Base-by-base conservation (phyloP, 2,113 vertebrate genomes). In the Ascaphus truei region DNA sequence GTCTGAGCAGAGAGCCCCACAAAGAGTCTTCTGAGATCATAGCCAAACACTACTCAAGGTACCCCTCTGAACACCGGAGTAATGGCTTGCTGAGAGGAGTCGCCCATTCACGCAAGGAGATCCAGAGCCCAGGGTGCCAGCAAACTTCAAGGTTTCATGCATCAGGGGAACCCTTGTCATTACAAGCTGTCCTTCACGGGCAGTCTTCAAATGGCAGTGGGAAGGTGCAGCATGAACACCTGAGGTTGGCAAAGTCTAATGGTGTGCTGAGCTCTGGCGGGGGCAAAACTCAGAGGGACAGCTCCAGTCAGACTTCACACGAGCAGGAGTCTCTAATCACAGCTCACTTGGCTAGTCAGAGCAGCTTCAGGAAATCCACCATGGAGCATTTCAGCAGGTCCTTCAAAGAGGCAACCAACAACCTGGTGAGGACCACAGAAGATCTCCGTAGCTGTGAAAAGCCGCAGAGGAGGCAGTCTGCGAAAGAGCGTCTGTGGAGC, bases 391-490 rank as follows among this genome's bases (percentile, higher is more conserved):
- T 95, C 41, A 90, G 92, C 72, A 86, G 92, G 56, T 94, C 96
- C 36, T 95, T 96, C 74, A 98, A 97, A 76, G 95, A 98, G 80
- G 88, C 94, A 11, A 94, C 94, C 43, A 94, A 92, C 58, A 95
- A 90, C 66, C 82, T 96, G 71, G 89, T 91, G 75, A 91, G 91
- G 84, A 93, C 90, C 78, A 89, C 92, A 0, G 94, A 96, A 78
- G 94, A 94, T 76, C 83, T 94, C 56, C 85, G 91, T 23, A 88
- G 83, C 79, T 87, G 77, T 16, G 91, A 94, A 58, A 96, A 95
- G 80, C 87, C 93, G 66, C 63, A 83, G 0, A 91, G 87, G 62
- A 88, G 89, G 73, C 78, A 83, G 13, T 78, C 81, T 0, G 57
- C 84, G 27, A 94, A 93, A 79, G 96, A 96, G 15, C 88, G 88